Evolutionary conservation across 1,140 invertebrate genomes (phyloP).

Genomic region (Ctenoplectra terminalis): DNA sequence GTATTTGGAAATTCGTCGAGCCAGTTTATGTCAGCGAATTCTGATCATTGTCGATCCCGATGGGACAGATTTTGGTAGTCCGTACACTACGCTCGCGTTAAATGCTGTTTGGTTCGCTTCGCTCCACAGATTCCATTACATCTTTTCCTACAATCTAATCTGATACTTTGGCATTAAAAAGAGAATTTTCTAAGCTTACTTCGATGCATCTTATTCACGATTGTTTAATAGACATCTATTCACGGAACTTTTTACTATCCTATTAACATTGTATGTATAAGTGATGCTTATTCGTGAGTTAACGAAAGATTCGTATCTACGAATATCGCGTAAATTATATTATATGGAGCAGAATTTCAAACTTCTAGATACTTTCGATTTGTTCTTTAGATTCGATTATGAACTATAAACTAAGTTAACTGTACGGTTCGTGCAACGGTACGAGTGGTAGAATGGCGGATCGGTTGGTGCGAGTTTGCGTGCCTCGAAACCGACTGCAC

Average conservation of each 20-base stretch:
- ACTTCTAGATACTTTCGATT: slow-evolving; percentile 36
- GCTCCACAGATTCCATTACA: background rate
- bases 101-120: no score
- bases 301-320: background rate
- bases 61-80: background rate
- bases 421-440: slow-evolving; percentile 27
- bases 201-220: background rate
- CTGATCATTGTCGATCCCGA: slow-evolving; percentile 3
- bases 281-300: no score
- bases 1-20: slow-evolving; percentile 32
- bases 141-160: background rate
- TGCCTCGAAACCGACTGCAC: slow-evolving; percentile 57
- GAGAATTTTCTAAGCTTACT: background rate
- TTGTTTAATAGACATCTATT: no score
- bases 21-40: slow-evolving; percentile 10
- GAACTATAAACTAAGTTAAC: slow-evolving; percentile 53
- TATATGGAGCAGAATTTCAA: background rate
- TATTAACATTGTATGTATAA: background rate
- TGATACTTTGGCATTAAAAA: background rate
- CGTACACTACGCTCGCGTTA: no score
- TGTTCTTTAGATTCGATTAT: slow-evolving; percentile 47
- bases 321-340: background rate
- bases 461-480: slow-evolving; percentile 63
- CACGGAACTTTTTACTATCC: background rate
- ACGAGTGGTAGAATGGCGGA: slow-evolving; percentile 33